Base-by-base conservation (phyloP, 2,797 vertebrate genomes). In the Selene dorsalis region DNA sequence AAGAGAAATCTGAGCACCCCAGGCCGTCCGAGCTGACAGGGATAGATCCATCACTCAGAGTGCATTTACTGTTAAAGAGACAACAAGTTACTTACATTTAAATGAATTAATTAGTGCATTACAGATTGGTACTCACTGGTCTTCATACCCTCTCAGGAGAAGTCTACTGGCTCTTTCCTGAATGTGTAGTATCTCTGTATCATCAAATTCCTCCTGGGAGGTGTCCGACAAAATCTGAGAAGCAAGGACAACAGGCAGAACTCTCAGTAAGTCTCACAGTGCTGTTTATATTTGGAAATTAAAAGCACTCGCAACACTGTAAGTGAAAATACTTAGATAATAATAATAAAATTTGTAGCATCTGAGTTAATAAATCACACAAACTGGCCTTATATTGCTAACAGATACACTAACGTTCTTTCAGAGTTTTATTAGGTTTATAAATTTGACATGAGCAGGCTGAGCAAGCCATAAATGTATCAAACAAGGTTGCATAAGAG, bases 111-210 rank as follows among this genome's bases (percentile, higher is more conserved):
- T 47, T 48, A 0, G 75, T 24, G 48, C 6, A 32, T 69, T 13
- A 57, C 39, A 38, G 30, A 11, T 65, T 24, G 45, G 45, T 53
- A 65, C 12, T 38, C 2, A 5, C 7, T 66, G 1, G 32, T 73
- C 7, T 39, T 63, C 56, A 71, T 87, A 97, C 96, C 95, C 96
- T 88, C 84, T 94, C 58, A 94, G 91, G 50, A 97, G 87, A 69
- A 97, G 93, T 70, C 75, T 93, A 59, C 78, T 77, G 26, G 96
- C 96, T 76, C 88, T 93, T 66, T 96, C 94, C 75, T 97, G 96
- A 35, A 98, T 92, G 32, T 91, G 91, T 32, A 95, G 55, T 1
- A 95, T 92, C 43, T 96, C 96, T 14, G 93, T 80, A 59, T 96
- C 95, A 41, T 94, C 88, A 30, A 92, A 88, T 61, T 94, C 95